These are phyloP conservation scores for Zele albiditarsus DNA, from an alignment of 2,888 invertebrate genomes.

Conservation along the genomic window DNA sequence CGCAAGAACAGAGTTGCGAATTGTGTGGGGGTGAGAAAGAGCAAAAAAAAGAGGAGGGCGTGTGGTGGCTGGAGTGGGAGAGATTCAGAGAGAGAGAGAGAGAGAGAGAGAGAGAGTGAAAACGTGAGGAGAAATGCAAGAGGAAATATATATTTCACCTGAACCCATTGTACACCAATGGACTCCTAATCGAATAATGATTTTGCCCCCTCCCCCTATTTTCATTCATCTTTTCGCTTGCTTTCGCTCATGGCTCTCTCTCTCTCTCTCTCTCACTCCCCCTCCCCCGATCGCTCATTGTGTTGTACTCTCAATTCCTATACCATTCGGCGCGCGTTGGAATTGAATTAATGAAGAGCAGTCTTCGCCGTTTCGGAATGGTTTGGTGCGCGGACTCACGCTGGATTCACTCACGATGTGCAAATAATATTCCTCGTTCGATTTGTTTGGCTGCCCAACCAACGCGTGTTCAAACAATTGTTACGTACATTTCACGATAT, in stretches of 20 bases:
- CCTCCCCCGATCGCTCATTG: not conserved
- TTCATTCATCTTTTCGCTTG: not conserved
- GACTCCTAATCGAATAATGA: slow-evolving; percentile 43
- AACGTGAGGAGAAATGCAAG: not conserved
- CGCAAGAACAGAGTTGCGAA: slow-evolving; percentile 36
- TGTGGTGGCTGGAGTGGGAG: not conserved
- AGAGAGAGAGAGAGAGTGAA: slow-evolving; percentile 1
- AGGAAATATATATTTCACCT: slow-evolving; percentile 32
- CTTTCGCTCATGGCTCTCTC: not conserved
- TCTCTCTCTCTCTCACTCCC: not conserved
- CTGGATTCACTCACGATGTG: slow-evolving; percentile 49
- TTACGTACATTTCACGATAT: slow-evolving; percentile 3
- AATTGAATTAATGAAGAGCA: slow-evolving; percentile 56
- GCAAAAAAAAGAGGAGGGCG: not conserved
- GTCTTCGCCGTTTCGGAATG: slow-evolving; percentile 48
- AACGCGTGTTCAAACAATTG: slow-evolving; percentile 32
- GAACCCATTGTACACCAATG: slow-evolving; percentile 37
- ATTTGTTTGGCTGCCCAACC: slow-evolving; percentile 48
- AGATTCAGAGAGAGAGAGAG: slow-evolving; percentile 2
- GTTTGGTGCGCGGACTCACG: slow-evolving; percentile 12
- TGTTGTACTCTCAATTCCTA: slow-evolving; percentile 36
- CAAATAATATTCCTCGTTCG: slow-evolving; percentile 51
- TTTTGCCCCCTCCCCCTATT: slow-evolving; percentile 18
- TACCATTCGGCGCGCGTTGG: slow-evolving; percentile 34
- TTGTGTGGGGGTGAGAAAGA: slow-evolving; percentile 21